These are phyloP conservation scores for Urocitellus parryii DNA, from an alignment of 2,113 vertebrate genomes.

Conservation along the genomic window DNA sequence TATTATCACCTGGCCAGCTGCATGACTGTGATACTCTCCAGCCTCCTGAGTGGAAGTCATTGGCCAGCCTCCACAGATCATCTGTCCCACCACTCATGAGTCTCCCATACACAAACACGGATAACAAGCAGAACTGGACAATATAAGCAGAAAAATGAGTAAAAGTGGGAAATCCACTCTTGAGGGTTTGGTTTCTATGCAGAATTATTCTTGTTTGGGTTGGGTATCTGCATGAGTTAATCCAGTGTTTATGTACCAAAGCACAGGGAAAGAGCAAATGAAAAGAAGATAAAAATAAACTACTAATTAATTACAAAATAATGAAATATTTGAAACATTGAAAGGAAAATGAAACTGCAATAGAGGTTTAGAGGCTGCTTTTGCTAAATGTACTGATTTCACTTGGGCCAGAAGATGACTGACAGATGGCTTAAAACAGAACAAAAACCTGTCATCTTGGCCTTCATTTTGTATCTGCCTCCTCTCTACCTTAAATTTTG, in stretches of 20 bases:
- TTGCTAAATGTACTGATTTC: too few species aligned
- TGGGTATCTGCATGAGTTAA: too few species aligned
- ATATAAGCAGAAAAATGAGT: not conserved
- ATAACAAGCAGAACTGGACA: not conserved
- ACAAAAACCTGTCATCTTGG: too few species aligned
- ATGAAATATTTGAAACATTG: not conserved
- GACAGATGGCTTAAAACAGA: too few species aligned
- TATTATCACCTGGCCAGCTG: not conserved
- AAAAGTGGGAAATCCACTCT: not conserved
- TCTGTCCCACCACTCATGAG: too few species aligned
- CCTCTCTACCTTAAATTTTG: not conserved
- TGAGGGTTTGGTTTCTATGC: not conserved
- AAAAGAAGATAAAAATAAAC: not conserved
- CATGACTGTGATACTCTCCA: rapidly evolving
- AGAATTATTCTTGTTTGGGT: rapidly evolving
- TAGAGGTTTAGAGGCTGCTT: too few species aligned
- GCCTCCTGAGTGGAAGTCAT: rapidly evolving
- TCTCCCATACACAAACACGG: too few species aligned
- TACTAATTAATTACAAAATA: not conserved
- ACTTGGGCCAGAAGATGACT: too few species aligned
- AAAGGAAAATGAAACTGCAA: not conserved
- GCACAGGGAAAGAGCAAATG: not conserved
- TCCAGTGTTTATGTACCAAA: not conserved
- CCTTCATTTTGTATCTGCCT: too few species aligned
- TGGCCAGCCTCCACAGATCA: too few species aligned